Evolutionary conservation across 2,888 invertebrate species (phyloP).

Genomic region (Leptinotarsa juncta): DNA sequence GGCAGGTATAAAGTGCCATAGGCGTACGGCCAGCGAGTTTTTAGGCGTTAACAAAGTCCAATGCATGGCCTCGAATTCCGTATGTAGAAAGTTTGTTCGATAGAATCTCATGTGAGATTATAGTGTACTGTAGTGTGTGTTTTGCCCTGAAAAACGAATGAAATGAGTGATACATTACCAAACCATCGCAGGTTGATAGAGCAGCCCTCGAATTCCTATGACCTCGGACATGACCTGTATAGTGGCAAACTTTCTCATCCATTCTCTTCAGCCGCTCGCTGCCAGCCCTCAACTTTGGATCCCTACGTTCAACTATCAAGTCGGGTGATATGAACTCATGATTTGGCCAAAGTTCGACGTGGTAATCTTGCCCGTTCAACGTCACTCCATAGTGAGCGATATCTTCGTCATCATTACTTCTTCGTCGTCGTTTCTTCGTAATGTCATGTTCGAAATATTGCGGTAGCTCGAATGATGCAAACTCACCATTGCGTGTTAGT

Average conservation of each 20-base stretch:
- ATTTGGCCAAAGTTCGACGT: conserved; percentile 68
- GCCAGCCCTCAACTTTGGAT: conserved; percentile 54
- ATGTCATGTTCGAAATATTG: conserved; percentile 63
- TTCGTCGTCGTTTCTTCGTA: conserved; percentile 29
- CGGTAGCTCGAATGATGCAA: conserved; percentile 65
- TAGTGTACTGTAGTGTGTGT: too few species aligned
- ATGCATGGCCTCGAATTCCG: too few species aligned
- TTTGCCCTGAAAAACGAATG: background rate
- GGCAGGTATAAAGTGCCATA: too few species aligned
- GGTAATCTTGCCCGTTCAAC: conserved; percentile 60
- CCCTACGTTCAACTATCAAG: conserved; percentile 59
- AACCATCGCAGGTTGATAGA: conserved; percentile 67
- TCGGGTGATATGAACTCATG: conserved; percentile 67
- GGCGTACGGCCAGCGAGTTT: too few species aligned
- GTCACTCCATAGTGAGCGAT: conserved; percentile 59
- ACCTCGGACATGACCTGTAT: conserved; percentile 67
- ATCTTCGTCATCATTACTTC: conserved; percentile 52
- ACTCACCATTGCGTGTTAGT: conserved; percentile 63
- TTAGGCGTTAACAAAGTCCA: too few species aligned
- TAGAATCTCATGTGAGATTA: too few species aligned
- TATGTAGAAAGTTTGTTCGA: too few species aligned
- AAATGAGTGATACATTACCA: conserved; percentile 53
- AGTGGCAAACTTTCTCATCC: conserved; percentile 65
- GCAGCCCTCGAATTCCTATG: conserved; percentile 66
- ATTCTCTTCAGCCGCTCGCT: conserved; percentile 54